These are phyloP conservation scores for Tamandua tetradactyla DNA, from an alignment of 2,797 vertebrate genomes.

Conservation along the genomic window DNA sequence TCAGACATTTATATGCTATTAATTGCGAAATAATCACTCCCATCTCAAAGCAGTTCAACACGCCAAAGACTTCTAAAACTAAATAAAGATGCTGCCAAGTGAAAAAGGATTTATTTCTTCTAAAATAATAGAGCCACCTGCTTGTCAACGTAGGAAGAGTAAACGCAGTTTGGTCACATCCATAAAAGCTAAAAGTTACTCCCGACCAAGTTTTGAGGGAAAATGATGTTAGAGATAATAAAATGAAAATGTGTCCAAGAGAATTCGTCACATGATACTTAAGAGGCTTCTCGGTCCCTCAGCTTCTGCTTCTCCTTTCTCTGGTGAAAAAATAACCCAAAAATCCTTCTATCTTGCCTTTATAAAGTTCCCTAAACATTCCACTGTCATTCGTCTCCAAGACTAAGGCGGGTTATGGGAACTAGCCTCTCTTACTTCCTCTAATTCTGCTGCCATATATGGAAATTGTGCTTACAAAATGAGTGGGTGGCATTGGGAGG, in stretches of 20 bases:
- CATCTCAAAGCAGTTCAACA: constrained; percentile 48
- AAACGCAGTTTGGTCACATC: constrained; percentile 34
- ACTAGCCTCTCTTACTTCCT: constrained; percentile 1
- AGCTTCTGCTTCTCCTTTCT: not conserved
- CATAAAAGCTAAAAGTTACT: constrained; percentile 42
- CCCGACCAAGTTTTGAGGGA: not conserved
- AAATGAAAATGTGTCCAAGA: not conserved
- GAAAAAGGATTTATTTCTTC: constrained; percentile 26
- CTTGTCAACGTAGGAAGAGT: constrained; percentile 28
- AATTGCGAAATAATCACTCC: constrained; percentile 62
- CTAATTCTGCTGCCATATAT: not conserved
- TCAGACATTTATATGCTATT: constrained; percentile 50
- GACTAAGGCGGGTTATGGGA: not conserved
- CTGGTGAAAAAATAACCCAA: not conserved
- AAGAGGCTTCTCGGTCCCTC: not conserved
- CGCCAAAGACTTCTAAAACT: constrained; percentile 54
- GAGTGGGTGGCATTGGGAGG: not conserved
- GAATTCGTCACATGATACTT: not conserved
- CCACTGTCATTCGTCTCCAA: constrained; percentile 14
- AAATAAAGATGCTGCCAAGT: constrained; percentile 59
- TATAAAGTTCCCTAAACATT: constrained; percentile 8
- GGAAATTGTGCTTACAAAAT: not conserved
- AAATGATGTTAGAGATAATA: not conserved
- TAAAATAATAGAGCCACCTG: constrained; percentile 34
- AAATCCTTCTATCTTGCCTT: not conserved